Percentiles rank a stretch among this genome's conserved stretches.
phyloP scores from a whole-genome alignment of 2,888 invertebrate genomes.

The Acholoe squamosa region DNA sequence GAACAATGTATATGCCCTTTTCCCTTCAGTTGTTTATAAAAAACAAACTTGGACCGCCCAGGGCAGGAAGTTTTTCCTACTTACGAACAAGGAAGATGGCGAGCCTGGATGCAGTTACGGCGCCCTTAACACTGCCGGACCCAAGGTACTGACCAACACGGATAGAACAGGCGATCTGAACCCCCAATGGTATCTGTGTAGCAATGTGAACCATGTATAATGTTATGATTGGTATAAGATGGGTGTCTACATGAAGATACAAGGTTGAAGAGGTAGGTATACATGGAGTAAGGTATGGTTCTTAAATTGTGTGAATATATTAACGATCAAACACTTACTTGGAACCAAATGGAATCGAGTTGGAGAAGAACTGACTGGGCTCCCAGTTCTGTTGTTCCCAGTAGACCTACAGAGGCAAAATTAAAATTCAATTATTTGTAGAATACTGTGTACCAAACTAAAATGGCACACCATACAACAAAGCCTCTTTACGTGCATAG shows the following conservation, averaged over 20 bases:
- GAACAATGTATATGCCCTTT: too few species aligned
- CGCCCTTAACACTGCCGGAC: slow-evolving; percentile 67
- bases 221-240: background rate
- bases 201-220: too few species aligned
- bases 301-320: too few species aligned
- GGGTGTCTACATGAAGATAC: too few species aligned
- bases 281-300: too few species aligned
- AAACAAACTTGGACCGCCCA: too few species aligned
- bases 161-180: slow-evolving; percentile 69
- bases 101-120: slow-evolving; percentile 66
- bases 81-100: slow-evolving; percentile 64
- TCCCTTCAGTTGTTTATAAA: too few species aligned
- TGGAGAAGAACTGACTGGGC: slow-evolving; percentile 71
- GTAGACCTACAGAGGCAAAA: background rate
- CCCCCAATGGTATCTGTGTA: slow-evolving; percentile 68
- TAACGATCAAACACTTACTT: slow-evolving; percentile 67
- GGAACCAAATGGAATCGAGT: slow-evolving; percentile 69
- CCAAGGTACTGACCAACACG: slow-evolving; percentile 71
- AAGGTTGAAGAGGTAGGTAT: too few species aligned
- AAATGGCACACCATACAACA: too few species aligned
- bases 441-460: too few species aligned
- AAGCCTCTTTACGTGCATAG: too few species aligned
- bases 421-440: too few species aligned
- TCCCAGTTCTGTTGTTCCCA: slow-evolving; percentile 69
- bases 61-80: slow-evolving; percentile 7